Evolutionary conservation across 2,797 vertebrate species (phyloP), one percentile per base, ranked within the genome.

Genomic region (Phalanger gymnotis): DNA sequence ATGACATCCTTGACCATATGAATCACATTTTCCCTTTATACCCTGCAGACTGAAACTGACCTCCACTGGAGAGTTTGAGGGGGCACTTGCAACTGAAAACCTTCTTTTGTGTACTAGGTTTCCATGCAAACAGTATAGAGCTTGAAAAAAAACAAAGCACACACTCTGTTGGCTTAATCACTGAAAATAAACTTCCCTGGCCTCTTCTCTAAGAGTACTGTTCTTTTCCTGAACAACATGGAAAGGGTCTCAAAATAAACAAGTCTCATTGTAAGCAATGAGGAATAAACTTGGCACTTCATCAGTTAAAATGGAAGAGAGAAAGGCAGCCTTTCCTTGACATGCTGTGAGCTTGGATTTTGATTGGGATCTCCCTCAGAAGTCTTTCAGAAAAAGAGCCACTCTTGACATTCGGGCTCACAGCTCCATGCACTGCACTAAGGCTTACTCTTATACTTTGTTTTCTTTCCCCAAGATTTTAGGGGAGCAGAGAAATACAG

Each of bases 221-320:
- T 54, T 54, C 56, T 97, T 97, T 96, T 96, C 95, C 95, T 92
- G 94, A 96, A 97, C 94, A 96, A 96, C 93, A 96, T 53, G 73
- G 90, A 97, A 96, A 97, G 96, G 61, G 95, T 95, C 97, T 98
- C 96, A 97, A 98, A 98, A 98, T 97, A 98, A 98, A 97, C 96
- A 98, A 98, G 96, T 91, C 94, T 94, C 92, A 92, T 47, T 97
- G 97, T 98, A 98, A 98, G 98, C 97, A 96, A 58, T 95, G 92
- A 97, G 96, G 97, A 96, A 97, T 97, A 97, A 98, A 98, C 98
- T 98, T 98, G 98, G 97, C 96, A 47, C 73, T 73, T 94, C 94
- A 97, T 97, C 98, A 98, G 96, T 96, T 95, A 97, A 54, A 31
- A 95, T 52, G 96, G 81, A 94, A 92, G 93, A 96, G 94, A 92